These are phyloP conservation scores for Neofelis nebulosa DNA, from an alignment of 2,113 vertebrate species.

Conservation along the genomic window DNA sequence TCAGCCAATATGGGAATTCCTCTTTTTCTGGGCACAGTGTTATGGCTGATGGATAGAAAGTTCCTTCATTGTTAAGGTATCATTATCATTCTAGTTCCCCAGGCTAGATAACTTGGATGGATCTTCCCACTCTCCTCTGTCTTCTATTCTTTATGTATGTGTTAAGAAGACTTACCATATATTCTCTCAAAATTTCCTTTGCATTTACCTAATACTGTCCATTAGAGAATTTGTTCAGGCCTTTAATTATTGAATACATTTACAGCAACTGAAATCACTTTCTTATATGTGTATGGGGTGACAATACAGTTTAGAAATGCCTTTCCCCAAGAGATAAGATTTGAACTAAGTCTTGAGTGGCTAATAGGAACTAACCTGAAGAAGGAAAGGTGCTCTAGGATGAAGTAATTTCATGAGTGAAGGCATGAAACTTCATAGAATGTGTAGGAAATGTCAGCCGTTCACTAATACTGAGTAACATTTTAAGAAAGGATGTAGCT, in stretches of 20 bases:
- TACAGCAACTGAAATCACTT: not conserved
- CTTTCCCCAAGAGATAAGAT: not conserved
- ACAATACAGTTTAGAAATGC: not conserved
- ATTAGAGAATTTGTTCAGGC: not conserved
- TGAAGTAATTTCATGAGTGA: not conserved
- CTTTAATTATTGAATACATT: not conserved
- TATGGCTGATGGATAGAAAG: not conserved
- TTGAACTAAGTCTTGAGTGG: not conserved
- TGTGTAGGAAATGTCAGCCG: not conserved
- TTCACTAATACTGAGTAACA: not conserved
- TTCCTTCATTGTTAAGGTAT: not conserved
- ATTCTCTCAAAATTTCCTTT: not conserved
- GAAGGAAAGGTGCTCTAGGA: not conserved
- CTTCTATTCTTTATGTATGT: not conserved
- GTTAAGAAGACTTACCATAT: not conserved
- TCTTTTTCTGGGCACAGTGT: not conserved
- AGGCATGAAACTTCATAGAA: not conserved
- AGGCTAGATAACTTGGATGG: not conserved
- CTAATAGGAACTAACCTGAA: not conserved
- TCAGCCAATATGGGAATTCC: not conserved
- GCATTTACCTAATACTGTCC: not conserved
- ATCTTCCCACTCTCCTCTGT: not conserved
- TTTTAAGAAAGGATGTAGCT: not conserved
- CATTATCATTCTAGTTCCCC: not conserved
- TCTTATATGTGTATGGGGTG: not conserved